Base-by-base conservation (phyloP, 2,113 vertebrate species). In the Perca schrenkii region DNA sequence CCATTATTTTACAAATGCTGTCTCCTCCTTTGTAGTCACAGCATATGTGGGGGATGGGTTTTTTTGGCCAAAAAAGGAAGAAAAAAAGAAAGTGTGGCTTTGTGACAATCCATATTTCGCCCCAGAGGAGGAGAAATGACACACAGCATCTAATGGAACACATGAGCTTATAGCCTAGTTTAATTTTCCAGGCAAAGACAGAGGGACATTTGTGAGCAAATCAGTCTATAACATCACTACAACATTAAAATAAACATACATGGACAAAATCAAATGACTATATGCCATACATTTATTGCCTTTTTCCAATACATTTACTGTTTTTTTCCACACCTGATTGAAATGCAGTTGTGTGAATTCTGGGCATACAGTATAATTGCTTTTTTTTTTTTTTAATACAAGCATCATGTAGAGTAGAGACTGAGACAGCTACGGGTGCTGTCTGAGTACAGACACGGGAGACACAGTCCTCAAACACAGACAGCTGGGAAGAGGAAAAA, bases 1-100 rank as follows among this genome's bases (percentile, higher is more conserved):
- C 66, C 74, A 17, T 68, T 58, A 25, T 84, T 88, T 82, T n/a
- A 60, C 46, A 67, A 46, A 80, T 80, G 73, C 25, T 25, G 17
- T 84, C 74, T 82, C 40, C 25, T 83, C 46, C 53, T 90, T 88
- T 89, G 75, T 83, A n/a, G 22, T 16, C 31, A 34, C 54, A 80
- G 76, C 76, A 77, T 25, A 79, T 49, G 71, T 70, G 63, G 67
- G 74, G 80, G 63, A 83, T 2, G 65, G 65, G 61, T 40, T n/a
- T 43, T 57, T 80, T 60, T 34, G 57, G 63, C 50, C 70, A 21
- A 63, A 31, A 77, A 17, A 57, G 2, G 3, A 28, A 1, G n/a
- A 54, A 2, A 22, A 60, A 66, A 19, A 34, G 25, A 60, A 11
- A 14, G 13, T 72, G 56, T 74, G 50, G 53, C 66, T 90, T 62